A percentile compares a stretch with the other conserved stretches of the same genome.
phyloP scores from a whole-genome alignment of 2,113 vertebrate species.

The Python bivittatus region DNA sequence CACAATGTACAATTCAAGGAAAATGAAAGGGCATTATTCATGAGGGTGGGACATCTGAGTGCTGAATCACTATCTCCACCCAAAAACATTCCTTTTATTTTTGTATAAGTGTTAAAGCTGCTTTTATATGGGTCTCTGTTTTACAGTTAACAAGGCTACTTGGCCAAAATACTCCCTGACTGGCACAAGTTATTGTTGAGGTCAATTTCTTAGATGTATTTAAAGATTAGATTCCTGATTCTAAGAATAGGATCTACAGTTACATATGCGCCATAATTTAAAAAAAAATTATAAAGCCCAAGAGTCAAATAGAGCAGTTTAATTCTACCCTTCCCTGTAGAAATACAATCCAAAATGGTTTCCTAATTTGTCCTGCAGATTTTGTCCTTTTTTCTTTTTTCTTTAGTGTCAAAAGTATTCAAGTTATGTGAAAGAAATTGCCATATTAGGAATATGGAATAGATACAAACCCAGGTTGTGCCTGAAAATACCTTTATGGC shows the following conservation, averaged over 20 bases:
- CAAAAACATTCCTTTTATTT: constrained; percentile 64
- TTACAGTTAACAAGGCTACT: constrained; percentile 62
- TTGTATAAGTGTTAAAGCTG: constrained; percentile 47
- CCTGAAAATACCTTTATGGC: too few species aligned
- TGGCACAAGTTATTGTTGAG: constrained; percentile 58
- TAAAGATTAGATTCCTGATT: constrained; percentile 27
- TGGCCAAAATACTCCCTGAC: constrained; percentile 55
- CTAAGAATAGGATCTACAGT: constrained; percentile 57
- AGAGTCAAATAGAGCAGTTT: constrained; percentile 26
- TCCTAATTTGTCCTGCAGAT: rapidly evolving
- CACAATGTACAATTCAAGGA: constrained; percentile 64
- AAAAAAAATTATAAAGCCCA: constrained; percentile 29
- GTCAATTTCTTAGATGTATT: constrained; percentile 42
- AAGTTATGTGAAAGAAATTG: constrained; percentile 16
- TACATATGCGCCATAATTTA: constrained; percentile 40
- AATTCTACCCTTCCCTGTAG: not conserved
- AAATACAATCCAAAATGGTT: constrained; percentile 33
- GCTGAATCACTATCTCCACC: constrained; percentile 64
- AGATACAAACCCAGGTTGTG: too few species aligned
- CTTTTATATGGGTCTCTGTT: constrained; percentile 45
- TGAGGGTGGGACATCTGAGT: constrained; percentile 63
- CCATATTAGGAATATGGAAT: too few species aligned
- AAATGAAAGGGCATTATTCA: constrained; percentile 68
- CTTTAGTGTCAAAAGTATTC: not conserved
- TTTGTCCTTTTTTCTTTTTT: constrained; percentile 14